Conservation (phyloP, 2,797 vertebrate species). For the Borostomias antarcticus region DNA sequence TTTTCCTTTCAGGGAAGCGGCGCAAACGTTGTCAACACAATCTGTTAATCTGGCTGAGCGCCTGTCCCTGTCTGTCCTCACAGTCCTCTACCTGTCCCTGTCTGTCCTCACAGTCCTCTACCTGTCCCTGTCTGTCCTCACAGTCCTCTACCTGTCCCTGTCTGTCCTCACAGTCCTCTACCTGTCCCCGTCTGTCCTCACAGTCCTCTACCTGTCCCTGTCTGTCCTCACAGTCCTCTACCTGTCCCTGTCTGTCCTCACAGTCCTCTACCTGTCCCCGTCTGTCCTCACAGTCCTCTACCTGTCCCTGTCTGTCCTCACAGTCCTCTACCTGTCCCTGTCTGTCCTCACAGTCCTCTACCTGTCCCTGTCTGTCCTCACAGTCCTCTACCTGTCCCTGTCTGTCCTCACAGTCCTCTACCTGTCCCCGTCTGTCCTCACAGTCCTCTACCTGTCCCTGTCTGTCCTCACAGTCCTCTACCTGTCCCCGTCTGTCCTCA, state of each 20-base stretch:
- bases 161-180: too few species aligned
- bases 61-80: not conserved
- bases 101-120: conserved; percentile 14
- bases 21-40: conserved; percentile 12
- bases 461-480: not conserved
- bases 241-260: too few species aligned
- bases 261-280: too few species aligned
- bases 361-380: not conserved
- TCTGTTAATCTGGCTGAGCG: not conserved
- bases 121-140: too few species aligned
- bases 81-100: too few species aligned
- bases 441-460: conserved; percentile 21
- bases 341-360: conserved; percentile 36
- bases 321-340: too few species aligned
- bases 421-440: too few species aligned
- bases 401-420: too few species aligned
- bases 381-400: too few species aligned
- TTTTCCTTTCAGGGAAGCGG: not conserved
- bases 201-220: conserved; percentile 21
- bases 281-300: conserved; percentile 36
- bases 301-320: not conserved
- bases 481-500: too few species aligned
- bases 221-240: not conserved
- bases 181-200: too few species aligned
- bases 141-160: too few species aligned